Conservation (phyloP, 2,113 vertebrate genomes). For the Colaptes auratus region DNA sequence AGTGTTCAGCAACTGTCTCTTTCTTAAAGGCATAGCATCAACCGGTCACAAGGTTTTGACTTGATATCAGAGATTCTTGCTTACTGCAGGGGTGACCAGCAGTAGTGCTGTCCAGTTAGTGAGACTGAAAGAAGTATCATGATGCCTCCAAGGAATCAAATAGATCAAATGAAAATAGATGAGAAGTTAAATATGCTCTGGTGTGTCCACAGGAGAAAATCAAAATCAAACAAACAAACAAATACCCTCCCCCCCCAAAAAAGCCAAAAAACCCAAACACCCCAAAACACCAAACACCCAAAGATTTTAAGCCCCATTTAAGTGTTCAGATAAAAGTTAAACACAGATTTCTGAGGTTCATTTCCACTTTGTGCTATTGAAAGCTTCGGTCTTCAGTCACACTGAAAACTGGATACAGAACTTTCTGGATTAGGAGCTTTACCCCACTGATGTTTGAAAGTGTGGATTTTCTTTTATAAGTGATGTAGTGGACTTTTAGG, state of each 20-base stretch:
- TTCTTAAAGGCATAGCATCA: too few species aligned
- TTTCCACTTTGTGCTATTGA: background rate
- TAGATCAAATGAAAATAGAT: background rate
- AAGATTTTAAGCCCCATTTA: background rate
- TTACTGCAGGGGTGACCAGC: background rate
- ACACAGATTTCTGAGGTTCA: background rate
- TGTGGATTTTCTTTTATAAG: background rate
- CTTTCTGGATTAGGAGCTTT: background rate
- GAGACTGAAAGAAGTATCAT: background rate
- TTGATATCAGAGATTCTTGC: background rate
- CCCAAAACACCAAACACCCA: too few species aligned
- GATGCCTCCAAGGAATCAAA: background rate
- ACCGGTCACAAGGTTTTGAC: background rate
- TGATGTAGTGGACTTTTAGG: background rate
- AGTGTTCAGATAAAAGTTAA: background rate
- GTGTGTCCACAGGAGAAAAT: background rate
- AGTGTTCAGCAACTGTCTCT: too few species aligned
- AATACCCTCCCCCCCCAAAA: too few species aligned
- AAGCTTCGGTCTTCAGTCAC: background rate
- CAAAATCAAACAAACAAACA: too few species aligned
- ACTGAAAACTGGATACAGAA: background rate
- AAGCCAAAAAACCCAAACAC: too few species aligned
- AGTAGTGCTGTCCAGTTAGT: background rate
- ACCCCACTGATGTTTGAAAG: background rate
- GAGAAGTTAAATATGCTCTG: background rate